A percentile compares a stretch with the other conserved stretches of the same genome.
phyloP scores from a whole-genome alignment of 2,113 vertebrate genomes.

The Oncorhynchus tshawytscha region DNA sequence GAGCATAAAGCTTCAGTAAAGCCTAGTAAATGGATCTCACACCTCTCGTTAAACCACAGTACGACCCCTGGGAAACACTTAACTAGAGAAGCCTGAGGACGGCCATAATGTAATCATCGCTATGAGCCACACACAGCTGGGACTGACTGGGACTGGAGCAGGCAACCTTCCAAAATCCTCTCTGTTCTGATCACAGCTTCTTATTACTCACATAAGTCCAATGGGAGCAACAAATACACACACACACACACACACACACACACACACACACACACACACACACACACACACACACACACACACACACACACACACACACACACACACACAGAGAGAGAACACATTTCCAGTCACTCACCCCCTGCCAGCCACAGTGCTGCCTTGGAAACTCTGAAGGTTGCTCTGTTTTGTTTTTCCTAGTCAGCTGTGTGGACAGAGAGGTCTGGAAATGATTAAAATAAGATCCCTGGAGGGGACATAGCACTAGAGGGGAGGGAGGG shows the following conservation, averaged over 20 bases:
- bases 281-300: not conserved
- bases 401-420: not conserved
- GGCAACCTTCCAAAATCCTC: not conserved
- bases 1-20: no score
- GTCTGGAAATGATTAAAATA: conserved; percentile 10
- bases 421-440: not conserved
- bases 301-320: not conserved
- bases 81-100: not conserved
- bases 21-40: no score
- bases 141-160: not conserved
- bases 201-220: not conserved
- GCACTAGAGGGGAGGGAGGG: not conserved
- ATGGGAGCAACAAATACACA: not conserved
- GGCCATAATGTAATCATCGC: not conserved
- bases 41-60: not conserved
- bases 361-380: not conserved
- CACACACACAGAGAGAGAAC: no score
- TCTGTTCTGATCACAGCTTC: not conserved
- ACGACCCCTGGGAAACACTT: not conserved
- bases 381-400: not conserved
- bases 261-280: not conserved
- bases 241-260: no score
- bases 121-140: not conserved
- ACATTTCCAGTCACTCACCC: not conserved
- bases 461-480: not conserved